A percentile compares a stretch with the other conserved stretches of the same genome.
These are phyloP conservation scores for Cenopis cana DNA, from an alignment of 2,888 invertebrate genomes.

Conservation along the genomic window DNA sequence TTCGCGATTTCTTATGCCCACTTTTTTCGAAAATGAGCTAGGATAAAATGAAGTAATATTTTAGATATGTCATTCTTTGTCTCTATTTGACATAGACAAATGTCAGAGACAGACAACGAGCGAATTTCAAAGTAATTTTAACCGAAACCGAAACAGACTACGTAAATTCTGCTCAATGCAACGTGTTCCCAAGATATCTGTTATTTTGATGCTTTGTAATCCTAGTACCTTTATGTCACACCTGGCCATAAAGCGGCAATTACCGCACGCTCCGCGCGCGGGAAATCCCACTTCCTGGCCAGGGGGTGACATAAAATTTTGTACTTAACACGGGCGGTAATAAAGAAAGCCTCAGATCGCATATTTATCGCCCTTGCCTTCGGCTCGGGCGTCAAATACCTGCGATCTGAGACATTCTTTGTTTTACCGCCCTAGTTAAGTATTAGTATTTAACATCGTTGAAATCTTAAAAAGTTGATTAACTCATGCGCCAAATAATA, in stretches of 20 bases:
- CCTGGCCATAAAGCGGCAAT: no score
- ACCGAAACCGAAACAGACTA: background rate
- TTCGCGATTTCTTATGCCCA: no score
- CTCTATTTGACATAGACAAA: background rate
- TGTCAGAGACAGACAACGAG: background rate
- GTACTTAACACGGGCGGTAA: no score
- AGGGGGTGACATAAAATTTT: no score
- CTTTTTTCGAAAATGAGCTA: background rate
- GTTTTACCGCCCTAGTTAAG: no score
- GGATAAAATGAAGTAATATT: background rate
- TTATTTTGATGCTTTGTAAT: background rate
- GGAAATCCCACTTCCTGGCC: no score
- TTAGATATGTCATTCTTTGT: background rate
- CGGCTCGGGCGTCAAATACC: no score
- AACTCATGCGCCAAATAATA: slow-evolving; percentile 56
- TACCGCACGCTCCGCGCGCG: no score
- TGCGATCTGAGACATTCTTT: no score
- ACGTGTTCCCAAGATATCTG: background rate
- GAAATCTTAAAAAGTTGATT: slow-evolving; percentile 47
- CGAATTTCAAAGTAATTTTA: background rate
- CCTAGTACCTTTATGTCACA: background rate
- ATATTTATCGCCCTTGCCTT: no score
- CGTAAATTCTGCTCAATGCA: background rate
- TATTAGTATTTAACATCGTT: no score
- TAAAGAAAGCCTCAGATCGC: no score